phyloP scores from a whole-genome alignment of 2,113 vertebrate genomes.

The Xenus cinereus region DNA sequence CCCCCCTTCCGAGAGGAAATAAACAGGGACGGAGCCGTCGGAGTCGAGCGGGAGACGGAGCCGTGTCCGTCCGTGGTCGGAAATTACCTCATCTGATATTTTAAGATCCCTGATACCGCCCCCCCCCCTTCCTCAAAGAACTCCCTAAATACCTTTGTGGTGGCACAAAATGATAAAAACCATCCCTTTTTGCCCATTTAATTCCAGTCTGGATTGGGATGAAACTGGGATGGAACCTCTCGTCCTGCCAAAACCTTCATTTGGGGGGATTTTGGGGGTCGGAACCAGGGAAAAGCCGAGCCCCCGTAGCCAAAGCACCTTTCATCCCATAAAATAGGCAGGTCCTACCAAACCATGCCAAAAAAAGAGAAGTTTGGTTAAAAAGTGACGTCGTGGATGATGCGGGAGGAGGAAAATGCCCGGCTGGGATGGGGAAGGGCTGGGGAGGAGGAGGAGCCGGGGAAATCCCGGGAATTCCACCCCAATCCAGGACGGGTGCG shows the following conservation, averaged over 20 bases:
- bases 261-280: too few relatives aligned
- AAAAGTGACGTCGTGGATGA: not conserved
- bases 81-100: too few relatives aligned
- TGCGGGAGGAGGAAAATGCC: not conserved
- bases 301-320: not conserved
- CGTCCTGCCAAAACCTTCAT: not conserved
- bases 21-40: fast-evolving
- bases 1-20: not conserved
- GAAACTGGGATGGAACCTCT: fast-evolving
- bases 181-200: not conserved
- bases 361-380: not conserved
- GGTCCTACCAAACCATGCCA: not conserved
- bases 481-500: fast-evolving
- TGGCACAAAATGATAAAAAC: not conserved
- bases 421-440: not conserved
- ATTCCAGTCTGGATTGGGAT: fast-evolving
- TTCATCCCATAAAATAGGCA: fast-evolving
- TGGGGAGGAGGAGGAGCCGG: not conserved
- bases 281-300: not conserved
- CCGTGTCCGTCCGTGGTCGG: not conserved
- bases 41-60: not conserved
- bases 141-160: fast-evolving
- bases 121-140: not conserved
- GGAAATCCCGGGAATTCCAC: not conserved
- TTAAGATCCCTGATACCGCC: not conserved